These are phyloP conservation scores for Drosophila parabipectinata DNA, from an alignment of 1,140 invertebrate species.

Conservation along the genomic window DNA sequence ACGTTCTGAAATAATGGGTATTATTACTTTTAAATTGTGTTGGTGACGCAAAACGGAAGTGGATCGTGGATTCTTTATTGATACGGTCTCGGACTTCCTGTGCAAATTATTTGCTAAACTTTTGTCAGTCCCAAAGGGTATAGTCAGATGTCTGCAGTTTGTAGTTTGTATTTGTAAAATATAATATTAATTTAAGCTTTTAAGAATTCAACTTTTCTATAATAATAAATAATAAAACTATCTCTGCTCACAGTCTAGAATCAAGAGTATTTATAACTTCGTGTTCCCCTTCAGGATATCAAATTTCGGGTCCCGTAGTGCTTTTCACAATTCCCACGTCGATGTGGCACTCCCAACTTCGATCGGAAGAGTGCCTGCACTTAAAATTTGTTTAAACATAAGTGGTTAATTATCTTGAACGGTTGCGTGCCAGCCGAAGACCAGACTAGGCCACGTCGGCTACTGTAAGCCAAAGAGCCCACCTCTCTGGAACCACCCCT, in stretches of 20 bases:
- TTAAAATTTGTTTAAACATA: conserved; percentile 81
- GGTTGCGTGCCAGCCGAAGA: conserved; percentile 60
- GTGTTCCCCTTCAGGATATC: conserved; percentile 9
- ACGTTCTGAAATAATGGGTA: conserved; percentile 42
- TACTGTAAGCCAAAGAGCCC: conserved; percentile 41
- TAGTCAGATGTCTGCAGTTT: not conserved
- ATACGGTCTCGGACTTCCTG: conserved; percentile 27
- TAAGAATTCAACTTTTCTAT: too few species aligned
- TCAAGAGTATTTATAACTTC: conserved; percentile 43
- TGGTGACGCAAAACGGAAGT: conserved; percentile 40
- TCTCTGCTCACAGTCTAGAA: not conserved
- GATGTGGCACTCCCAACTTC: conserved; percentile 28
- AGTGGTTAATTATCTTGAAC: conserved; percentile 80
- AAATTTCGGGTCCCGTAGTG: conserved; percentile 23
- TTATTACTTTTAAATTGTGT: conserved; percentile 57
- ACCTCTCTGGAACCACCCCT: conserved; percentile 11
- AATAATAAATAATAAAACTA: not conserved
- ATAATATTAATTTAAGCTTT: too few species aligned
- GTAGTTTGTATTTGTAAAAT: too few species aligned
- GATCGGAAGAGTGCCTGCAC: conserved; percentile 33
- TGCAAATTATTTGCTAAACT: conserved; percentile 22
- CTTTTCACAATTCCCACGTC: conserved; percentile 73
- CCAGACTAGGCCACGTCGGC: conserved; percentile 32
- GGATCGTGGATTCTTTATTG: conserved; percentile 45
- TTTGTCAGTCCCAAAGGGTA: not conserved